A percentile compares a stretch with the other conserved stretches of the same genome.
These are phyloP conservation scores for Crocodylus rhombifer DNA, from an alignment of 2,797 vertebrate species.

Conservation along the genomic window DNA sequence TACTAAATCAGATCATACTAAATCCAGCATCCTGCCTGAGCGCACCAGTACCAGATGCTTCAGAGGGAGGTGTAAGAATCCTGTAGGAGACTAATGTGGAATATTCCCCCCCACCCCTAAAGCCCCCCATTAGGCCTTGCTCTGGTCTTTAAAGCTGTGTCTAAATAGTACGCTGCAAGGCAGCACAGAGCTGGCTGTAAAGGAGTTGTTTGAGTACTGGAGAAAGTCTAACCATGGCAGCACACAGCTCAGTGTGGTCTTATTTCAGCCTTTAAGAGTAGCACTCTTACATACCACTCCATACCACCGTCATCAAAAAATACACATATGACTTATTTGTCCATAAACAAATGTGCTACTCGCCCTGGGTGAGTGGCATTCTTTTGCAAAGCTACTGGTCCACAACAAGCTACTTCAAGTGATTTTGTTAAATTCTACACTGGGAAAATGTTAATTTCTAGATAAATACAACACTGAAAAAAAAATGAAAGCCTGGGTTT, in stretches of 20 bases:
- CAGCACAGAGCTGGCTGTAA: rapidly evolving
- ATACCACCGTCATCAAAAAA: neutral
- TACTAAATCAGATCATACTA: rapidly evolving
- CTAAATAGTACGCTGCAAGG: neutral
- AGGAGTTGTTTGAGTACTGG: neutral
- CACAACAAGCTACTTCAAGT: neutral
- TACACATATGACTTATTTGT: neutral
- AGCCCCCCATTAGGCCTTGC: rapidly evolving
- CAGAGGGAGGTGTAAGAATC: neutral
- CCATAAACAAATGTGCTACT: neutral
- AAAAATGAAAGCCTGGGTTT: neutral
- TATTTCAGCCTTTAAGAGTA: neutral
- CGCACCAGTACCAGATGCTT: neutral
- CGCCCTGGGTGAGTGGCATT: neutral
- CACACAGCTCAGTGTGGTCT: rapidly evolving
- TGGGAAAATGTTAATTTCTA: neutral
- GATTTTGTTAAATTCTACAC: neutral
- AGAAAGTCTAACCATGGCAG: rapidly evolving
- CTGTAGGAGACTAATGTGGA: neutral
- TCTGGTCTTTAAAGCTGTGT: neutral
- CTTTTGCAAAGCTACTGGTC: neutral
- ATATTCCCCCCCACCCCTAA: rapidly evolving
- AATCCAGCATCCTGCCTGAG: neutral
- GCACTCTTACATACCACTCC: neutral
- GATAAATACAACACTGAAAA: neutral